These are phyloP conservation scores for Caiman crocodilus DNA, from an alignment of 2,797 vertebrate species.

Conservation along the genomic window DNA sequence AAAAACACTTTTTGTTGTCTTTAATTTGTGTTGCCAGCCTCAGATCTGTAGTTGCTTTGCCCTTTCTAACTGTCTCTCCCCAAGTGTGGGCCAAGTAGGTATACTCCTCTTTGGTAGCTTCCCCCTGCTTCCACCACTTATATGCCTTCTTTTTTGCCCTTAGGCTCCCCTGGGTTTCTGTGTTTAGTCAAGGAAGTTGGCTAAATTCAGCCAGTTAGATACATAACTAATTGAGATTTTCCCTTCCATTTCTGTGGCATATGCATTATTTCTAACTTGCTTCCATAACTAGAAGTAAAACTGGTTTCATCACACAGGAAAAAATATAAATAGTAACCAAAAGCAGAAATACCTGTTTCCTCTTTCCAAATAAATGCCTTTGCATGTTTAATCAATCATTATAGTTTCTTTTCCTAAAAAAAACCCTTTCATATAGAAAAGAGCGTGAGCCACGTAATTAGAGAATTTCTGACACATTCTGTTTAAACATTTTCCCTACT, in stretches of 20 bases:
- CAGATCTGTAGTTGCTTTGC: no score
- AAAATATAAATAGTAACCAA: slow-evolving; percentile 30
- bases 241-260: not conserved
- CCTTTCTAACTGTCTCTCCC: no score
- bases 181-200: no score
- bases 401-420: not conserved
- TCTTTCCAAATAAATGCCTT: slow-evolving; percentile 66
- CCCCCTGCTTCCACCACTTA: no score
- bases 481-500: slow-evolving; percentile 15
- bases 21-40: no score
- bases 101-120: no score
- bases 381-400: slow-evolving; percentile 26
- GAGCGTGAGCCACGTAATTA: not conserved
- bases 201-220: not conserved
- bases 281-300: not conserved
- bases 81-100: no score
- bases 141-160: no score
- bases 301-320: slow-evolving; percentile 12
- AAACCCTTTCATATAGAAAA: slow-evolving; percentile 29
- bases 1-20: no score
- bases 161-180: no score
- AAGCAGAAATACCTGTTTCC: slow-evolving; percentile 50
- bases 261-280: not conserved
- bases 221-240: not conserved
- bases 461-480: not conserved